Evolutionary conservation across 2,797 vertebrate genomes (phyloP).

Genomic region (Pantherophis alleghaniensis): DNA sequence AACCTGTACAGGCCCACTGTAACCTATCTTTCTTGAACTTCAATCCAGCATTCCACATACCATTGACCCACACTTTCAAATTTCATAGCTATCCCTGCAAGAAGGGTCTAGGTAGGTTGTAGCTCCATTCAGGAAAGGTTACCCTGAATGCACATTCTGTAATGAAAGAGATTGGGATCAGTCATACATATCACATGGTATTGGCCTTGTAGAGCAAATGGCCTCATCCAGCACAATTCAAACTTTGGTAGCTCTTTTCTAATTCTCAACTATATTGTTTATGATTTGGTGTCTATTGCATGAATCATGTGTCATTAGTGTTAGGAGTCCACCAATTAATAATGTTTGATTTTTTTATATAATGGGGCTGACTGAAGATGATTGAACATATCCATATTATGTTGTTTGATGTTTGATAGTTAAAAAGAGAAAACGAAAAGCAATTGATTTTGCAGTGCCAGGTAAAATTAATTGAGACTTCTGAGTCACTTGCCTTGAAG

Average conservation of each 20-base stretch:
- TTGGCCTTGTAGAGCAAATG: background rate
- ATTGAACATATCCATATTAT: background rate
- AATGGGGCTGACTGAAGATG: background rate
- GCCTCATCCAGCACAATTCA: background rate
- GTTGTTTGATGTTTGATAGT: constrained; percentile 37
- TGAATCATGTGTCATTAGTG: background rate
- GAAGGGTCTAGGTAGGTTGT: background rate
- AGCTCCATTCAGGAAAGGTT: background rate
- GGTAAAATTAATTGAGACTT: constrained; percentile 40
- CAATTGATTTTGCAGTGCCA: background rate
- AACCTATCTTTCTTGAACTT: background rate
- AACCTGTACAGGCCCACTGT: background rate
- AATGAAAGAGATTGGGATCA: background rate
- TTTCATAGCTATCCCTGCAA: background rate
- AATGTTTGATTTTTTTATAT: background rate
- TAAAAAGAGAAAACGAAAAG: constrained; percentile 20
- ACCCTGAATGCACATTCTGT: background rate
- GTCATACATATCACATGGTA: background rate
- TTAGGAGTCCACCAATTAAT: background rate
- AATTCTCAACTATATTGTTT: background rate
- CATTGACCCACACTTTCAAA: background rate
- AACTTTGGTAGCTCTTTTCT: background rate
- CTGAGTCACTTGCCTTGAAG: constrained; percentile 26
- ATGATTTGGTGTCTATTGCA: background rate
- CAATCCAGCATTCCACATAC: background rate